Evolutionary conservation across 2,888 invertebrate genomes (phyloP).

Genomic region (Heteromurus nitidus): DNA sequence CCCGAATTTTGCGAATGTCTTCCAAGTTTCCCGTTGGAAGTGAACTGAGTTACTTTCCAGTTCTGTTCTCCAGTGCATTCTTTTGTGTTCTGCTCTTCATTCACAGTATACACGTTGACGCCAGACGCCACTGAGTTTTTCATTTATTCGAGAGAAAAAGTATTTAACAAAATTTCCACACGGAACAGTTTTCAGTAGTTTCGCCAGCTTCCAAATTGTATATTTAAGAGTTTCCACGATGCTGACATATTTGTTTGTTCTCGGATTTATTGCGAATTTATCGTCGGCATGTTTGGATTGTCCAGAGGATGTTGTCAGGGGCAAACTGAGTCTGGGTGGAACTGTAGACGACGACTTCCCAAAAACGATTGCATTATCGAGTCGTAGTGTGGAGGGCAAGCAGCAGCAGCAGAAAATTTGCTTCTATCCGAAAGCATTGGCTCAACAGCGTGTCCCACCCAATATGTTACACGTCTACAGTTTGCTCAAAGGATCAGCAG

Average conservation of each 20-base stretch:
- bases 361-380: conserved; percentile 28
- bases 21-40: background rate
- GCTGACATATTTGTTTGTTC: conserved; percentile 11
- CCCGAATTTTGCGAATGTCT: background rate
- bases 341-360: conserved; percentile 29
- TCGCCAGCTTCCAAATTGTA: too few relatives aligned
- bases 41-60: too few relatives aligned
- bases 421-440: conserved; percentile 31
- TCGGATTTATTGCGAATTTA: conserved; percentile 22
- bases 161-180: too few relatives aligned
- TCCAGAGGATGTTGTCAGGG: conserved; percentile 24
- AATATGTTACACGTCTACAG: conserved; percentile 47
- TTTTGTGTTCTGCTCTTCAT: too few relatives aligned
- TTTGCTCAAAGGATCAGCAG: conserved; percentile 51
- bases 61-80: too few relatives aligned
- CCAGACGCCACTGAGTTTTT: background rate
- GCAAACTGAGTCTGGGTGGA: conserved; percentile 34
- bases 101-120: background rate
- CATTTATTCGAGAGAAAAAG: too few relatives aligned
- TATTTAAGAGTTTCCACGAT: too few relatives aligned
- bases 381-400: background rate
- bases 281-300: conserved; percentile 55
- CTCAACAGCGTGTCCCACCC: conserved; percentile 35
- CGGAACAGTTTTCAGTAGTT: too few relatives aligned
- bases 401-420: conserved; percentile 20